Evolutionary conservation across 2,113 vertebrate species (phyloP).

Genomic region (Centropus unirufus): DNA sequence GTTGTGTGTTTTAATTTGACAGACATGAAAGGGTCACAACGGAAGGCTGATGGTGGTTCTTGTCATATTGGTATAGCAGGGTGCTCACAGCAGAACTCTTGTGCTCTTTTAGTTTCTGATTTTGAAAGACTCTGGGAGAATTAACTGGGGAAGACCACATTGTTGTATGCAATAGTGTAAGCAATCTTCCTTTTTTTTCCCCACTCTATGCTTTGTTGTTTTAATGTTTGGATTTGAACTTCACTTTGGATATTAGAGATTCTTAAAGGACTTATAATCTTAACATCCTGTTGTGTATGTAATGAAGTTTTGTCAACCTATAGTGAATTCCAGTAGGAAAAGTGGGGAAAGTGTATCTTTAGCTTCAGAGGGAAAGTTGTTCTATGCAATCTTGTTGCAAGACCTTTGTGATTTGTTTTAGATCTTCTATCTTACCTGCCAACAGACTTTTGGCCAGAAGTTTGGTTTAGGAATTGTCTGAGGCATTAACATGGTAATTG

Average conservation of each 20-base stretch:
- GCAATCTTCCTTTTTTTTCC: neutral
- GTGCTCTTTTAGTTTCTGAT: neutral
- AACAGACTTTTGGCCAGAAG: neutral
- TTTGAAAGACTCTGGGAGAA: neutral
- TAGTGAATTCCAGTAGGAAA: neutral
- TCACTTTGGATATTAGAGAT: neutral
- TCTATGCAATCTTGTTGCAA: neutral
- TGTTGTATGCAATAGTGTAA: neutral
- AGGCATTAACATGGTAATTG: neutral
- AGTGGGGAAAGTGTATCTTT: neutral
- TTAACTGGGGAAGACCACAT: neutral
- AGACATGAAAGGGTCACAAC: neutral
- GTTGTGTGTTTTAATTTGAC: neutral
- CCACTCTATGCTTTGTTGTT: neutral
- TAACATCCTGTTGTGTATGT: neutral
- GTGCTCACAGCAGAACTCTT: neutral
- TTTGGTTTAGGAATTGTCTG: slow-evolving; percentile 15
- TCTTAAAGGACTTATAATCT: neutral
- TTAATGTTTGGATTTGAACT: slow-evolving; percentile 2
- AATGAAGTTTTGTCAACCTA: neutral
- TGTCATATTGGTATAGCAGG: neutral
- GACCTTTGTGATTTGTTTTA: neutral
- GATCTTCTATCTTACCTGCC: neutral
- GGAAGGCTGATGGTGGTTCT: neutral
- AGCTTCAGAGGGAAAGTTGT: neutral